Conservation (phyloP, 1,140 invertebrate genomes). For the Catajapyx aquilonaris region DNA sequence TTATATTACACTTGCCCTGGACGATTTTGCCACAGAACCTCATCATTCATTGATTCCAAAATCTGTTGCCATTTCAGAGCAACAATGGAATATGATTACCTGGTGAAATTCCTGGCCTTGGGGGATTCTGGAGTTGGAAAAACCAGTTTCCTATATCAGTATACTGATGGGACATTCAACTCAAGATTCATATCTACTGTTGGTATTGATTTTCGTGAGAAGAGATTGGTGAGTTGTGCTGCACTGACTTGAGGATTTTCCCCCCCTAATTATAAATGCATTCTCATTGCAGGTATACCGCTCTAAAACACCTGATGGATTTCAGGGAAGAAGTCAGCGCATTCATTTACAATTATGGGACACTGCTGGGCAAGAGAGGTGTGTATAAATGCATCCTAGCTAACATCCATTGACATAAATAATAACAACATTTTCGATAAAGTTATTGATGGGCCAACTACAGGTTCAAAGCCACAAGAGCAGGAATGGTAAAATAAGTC, state of each 20-base stretch:
- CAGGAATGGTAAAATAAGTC: too few relatives aligned
- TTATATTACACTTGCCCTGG: too few relatives aligned
- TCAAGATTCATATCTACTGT: conserved; percentile 90
- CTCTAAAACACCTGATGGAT: conserved; percentile 26
- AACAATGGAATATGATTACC: conserved; percentile 81
- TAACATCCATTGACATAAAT: too few relatives aligned
- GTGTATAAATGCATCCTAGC: too few relatives aligned
- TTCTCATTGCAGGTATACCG: conserved; percentile 42
- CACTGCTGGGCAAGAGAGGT: conserved; percentile 84
- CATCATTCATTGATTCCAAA: too few relatives aligned
- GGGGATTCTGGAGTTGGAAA: conserved; percentile 87
- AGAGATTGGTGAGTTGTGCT: conserved; percentile 55
- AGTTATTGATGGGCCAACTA: too few relatives aligned
- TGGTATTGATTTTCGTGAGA: conserved; percentile 93
- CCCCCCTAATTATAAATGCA: conserved; percentile 11
- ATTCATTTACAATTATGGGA: conserved; percentile 90
- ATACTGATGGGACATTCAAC: conserved; percentile 81
- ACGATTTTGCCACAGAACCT: too few relatives aligned
- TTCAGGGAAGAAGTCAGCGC: conserved; percentile 50
- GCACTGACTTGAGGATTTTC: conserved; percentile 7
- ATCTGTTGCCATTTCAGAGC: too few relatives aligned
- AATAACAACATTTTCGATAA: too few relatives aligned
- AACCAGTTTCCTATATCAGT: conserved; percentile 83
- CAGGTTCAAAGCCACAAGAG: too few relatives aligned
- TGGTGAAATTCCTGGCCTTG: conserved; percentile 85